phyloP scores from a whole-genome alignment of 2,888 invertebrate genomes.

The Yponomeuta cagnagella region DNA sequence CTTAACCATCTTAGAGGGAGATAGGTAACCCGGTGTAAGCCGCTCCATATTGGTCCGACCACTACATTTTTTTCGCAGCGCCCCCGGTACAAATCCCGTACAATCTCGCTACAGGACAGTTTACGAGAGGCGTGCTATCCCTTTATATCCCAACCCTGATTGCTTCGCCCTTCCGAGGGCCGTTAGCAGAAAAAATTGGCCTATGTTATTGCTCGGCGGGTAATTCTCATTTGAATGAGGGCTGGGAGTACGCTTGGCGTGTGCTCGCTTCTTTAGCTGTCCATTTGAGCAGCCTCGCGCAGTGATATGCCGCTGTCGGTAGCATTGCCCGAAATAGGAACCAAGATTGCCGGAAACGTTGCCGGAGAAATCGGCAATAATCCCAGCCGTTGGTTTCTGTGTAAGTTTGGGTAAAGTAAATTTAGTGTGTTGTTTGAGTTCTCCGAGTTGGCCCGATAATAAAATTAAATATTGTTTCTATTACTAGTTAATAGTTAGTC shows the following conservation, averaged over 20 bases:
- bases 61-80: conserved; percentile 17
- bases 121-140: conserved; percentile 61
- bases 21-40: not conserved
- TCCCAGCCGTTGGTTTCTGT: too few relatives aligned
- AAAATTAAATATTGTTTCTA: too few relatives aligned
- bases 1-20: too few relatives aligned
- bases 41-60: not conserved
- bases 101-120: conserved; percentile 61
- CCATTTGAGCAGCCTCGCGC: too few relatives aligned
- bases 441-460: too few relatives aligned
- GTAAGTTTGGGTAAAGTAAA: too few relatives aligned
- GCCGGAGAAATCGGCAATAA: too few relatives aligned
- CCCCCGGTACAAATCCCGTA: conserved; percentile 53
- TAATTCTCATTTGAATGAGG: conserved; percentile 13
- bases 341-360: too few relatives aligned
- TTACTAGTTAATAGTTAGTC: too few relatives aligned
- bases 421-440: too few relatives aligned
- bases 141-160: conserved; percentile 66
- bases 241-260: not conserved
- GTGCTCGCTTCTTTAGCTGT: not conserved
- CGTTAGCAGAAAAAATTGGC: conserved; percentile 31
- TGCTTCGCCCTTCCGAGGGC: conserved; percentile 50
- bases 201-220: conserved; percentile 13
- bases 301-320: too few relatives aligned
- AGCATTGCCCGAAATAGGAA: too few relatives aligned